phyloP scores from a whole-genome alignment of 2,797 vertebrate species.

The Neostethus bicornis region DNA sequence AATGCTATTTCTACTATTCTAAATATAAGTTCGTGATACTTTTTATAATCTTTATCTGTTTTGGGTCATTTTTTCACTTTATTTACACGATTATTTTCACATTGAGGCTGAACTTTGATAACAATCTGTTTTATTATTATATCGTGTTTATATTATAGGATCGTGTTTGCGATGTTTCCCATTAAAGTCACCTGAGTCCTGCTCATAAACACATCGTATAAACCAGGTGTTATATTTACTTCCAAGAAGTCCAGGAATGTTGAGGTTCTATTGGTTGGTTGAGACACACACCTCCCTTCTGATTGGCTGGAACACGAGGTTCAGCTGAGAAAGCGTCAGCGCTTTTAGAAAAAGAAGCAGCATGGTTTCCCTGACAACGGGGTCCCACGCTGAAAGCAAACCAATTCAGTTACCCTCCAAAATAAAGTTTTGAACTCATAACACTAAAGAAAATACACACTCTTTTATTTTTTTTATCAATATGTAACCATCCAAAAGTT shows the following conservation, averaged over 20 bases:
- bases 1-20: conserved; percentile 5
- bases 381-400: too few species aligned
- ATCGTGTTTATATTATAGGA: too few species aligned
- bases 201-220: conserved; percentile 5
- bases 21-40: too few species aligned
- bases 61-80: neutral
- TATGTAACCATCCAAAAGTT: too few species aligned
- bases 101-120: neutral
- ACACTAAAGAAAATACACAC: too few species aligned
- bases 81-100: conserved; percentile 1
- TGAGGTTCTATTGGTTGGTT: conserved; percentile 58
- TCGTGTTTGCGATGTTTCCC: conserved; percentile 11
- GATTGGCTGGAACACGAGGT: conserved; percentile 66
- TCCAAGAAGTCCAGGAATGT: conserved; percentile 8
- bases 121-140: conserved; percentile 11
- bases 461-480: too few species aligned
- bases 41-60: neutral
- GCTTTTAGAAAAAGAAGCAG: conserved; percentile 19
- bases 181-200: conserved; percentile 9
- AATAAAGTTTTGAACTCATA: too few species aligned
- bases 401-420: too few species aligned
- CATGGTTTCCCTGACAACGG: too few species aligned
- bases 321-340: conserved; percentile 8
- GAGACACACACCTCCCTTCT: conserved; percentile 62
- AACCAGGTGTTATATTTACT: neutral